phyloP scores from a whole-genome alignment of 2,888 invertebrate species.

The Chaitophorus viminalis region DNA sequence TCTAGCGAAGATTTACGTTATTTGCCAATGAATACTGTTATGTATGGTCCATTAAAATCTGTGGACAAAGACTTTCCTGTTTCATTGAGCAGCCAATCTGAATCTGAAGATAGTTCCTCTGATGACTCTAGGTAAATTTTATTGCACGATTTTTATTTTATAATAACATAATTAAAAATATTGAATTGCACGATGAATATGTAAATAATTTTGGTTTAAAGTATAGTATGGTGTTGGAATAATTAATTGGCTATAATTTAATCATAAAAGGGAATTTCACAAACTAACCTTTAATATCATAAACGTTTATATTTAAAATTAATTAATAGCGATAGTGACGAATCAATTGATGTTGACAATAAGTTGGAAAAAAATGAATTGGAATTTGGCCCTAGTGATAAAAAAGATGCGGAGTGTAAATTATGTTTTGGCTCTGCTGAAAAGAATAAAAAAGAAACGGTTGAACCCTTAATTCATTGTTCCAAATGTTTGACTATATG shows the following conservation, averaged over 20 bases:
- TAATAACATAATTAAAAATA: slow-evolving; percentile 53
- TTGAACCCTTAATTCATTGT: slow-evolving; percentile 73
- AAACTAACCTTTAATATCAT: slow-evolving; percentile 38
- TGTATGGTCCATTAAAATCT: slow-evolving; percentile 73
- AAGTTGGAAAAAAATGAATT: slow-evolving; percentile 41
- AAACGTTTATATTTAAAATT: slow-evolving; percentile 45
- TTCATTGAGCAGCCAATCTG: slow-evolving; percentile 69
- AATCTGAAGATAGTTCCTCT: slow-evolving; percentile 70
- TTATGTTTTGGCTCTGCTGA: slow-evolving; percentile 68
- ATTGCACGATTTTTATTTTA: slow-evolving; percentile 27
- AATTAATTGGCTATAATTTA: slow-evolving; percentile 28
- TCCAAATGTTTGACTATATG: slow-evolving; percentile 74
- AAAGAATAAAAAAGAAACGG: slow-evolving; percentile 69
- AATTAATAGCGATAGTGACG: slow-evolving; percentile 60
- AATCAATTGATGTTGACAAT: slow-evolving; percentile 43
- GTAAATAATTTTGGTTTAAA: slow-evolving; percentile 21
- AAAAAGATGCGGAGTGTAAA: slow-evolving; percentile 68
- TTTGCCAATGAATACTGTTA: slow-evolving; percentile 90
- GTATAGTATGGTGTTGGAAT: slow-evolving; percentile 44
- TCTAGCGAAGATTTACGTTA: slow-evolving; percentile 87
- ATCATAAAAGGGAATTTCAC: slow-evolving; percentile 44
- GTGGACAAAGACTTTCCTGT: slow-evolving; percentile 69
- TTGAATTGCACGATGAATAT: slow-evolving; percentile 51
- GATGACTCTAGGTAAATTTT: slow-evolving; percentile 69
- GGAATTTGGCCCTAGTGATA: slow-evolving; percentile 57